Evolutionary conservation across 1,140 invertebrate genomes (phyloP).

Genomic region (Micrasema longulum): DNA sequence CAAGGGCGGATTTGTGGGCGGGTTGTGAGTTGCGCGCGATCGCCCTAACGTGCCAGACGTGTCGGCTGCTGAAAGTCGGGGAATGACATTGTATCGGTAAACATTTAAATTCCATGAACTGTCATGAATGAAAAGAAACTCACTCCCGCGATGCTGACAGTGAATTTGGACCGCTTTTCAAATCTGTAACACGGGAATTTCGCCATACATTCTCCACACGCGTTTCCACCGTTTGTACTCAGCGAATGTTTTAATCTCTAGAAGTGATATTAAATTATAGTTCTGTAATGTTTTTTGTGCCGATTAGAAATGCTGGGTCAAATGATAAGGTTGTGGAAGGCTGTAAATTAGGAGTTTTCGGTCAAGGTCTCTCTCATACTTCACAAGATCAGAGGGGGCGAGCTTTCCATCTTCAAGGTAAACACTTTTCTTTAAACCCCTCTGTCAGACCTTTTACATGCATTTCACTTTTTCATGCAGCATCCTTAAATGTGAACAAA

Average conservation of each 20-base stretch:
- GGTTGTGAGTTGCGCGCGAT: constrained; percentile 28
- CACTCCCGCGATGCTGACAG: not conserved
- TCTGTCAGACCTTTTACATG: not conserved
- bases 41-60: constrained; percentile 23
- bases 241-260: not conserved
- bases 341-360: not conserved
- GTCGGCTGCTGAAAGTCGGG: not conserved
- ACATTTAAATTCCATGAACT: not conserved
- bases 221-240: not conserved
- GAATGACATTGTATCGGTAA: constrained; percentile 14
- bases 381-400: constrained; percentile 26
- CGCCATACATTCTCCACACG: not conserved
- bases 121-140: constrained; percentile 35
- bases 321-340: not conserved
- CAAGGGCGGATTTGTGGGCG: not conserved
- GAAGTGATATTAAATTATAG: constrained; percentile 8
- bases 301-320: constrained; percentile 14
- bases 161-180: not conserved
- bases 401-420: constrained; percentile 41
- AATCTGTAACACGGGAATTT: not conserved
- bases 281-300: constrained; percentile 40
- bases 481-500: too few species aligned
- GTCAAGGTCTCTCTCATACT: not conserved
- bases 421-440: constrained; percentile 18
- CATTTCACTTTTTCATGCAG: not conserved